Percentiles rank a stretch among this genome's conserved stretches.
phyloP scores from a whole-genome alignment of 2,797 vertebrate species.

The Poliocrania exsul region DNA sequence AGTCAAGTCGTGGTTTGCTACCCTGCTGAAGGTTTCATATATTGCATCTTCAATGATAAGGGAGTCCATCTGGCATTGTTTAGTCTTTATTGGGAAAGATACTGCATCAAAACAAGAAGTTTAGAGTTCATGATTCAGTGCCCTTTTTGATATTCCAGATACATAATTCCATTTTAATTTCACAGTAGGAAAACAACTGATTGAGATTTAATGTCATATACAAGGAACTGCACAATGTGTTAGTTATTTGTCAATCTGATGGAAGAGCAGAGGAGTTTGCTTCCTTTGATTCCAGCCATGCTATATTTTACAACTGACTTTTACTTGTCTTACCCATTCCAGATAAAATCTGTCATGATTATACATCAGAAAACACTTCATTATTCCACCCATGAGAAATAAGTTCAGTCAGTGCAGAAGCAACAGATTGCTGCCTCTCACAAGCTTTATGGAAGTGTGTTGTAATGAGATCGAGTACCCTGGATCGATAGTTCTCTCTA shows the following conservation, averaged over 20 bases:
- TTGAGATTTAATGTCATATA: slow-evolving; percentile 53
- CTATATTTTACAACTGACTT: slow-evolving; percentile 58
- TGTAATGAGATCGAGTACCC: slow-evolving; percentile 66
- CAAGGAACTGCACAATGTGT: slow-evolving; percentile 37
- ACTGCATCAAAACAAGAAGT: not conserved
- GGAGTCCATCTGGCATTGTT: not conserved
- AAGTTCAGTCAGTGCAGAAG: slow-evolving; percentile 68
- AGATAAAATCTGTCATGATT: slow-evolving; percentile 74
- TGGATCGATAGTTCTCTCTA: slow-evolving; percentile 67
- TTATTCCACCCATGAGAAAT: slow-evolving; percentile 70
- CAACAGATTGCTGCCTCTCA: slow-evolving; percentile 69
- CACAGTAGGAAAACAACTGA: slow-evolving; percentile 55
- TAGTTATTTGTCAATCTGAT: slow-evolving; percentile 76
- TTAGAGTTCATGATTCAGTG: slow-evolving; percentile 5
- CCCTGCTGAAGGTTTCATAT: not conserved
- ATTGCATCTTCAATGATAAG: not conserved
- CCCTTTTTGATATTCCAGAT: slow-evolving; percentile 42
- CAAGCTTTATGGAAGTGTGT: slow-evolving; percentile 63
- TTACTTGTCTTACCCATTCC: slow-evolving; percentile 65
- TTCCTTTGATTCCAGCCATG: slow-evolving; percentile 64
- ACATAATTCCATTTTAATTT: slow-evolving; percentile 66
- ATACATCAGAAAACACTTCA: slow-evolving; percentile 69
- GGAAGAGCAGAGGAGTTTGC: slow-evolving; percentile 62
- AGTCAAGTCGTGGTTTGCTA: not conserved
- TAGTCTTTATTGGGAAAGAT: not conserved